Conservation (phyloP, 2,113 vertebrate genomes). For the Channa argus region DNA sequence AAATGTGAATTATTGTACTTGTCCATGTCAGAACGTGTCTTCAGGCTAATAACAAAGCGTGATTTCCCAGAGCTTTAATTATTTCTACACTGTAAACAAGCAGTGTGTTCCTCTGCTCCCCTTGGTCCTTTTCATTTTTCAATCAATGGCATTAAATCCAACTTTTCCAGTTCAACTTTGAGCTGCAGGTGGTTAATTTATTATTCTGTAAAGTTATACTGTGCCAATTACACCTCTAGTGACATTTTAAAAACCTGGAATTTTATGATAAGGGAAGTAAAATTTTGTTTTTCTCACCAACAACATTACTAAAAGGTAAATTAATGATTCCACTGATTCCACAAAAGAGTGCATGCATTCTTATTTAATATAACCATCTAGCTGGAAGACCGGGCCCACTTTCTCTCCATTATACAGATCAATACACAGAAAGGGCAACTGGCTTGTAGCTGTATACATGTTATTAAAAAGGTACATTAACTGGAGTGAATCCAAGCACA, state of each 20-base stretch:
- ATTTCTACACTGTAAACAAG: conserved; percentile 5
- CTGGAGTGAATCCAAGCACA: conserved; percentile 28
- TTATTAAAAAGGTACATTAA: conserved; percentile 16
- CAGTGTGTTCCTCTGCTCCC: neutral
- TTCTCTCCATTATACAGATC: conserved; percentile 28
- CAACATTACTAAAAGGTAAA: no score
- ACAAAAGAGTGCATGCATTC: conserved; percentile 26
- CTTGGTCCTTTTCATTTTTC: neutral
- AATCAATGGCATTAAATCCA: conserved; percentile 20
- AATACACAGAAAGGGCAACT: conserved; percentile 1
- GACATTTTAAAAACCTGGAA: conserved; percentile 34
- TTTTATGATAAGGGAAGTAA: conserved; percentile 17
- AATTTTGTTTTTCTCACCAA: no score
- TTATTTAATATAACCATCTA: conserved; percentile 16
- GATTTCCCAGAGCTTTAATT: conserved; percentile 21
- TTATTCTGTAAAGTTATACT: conserved; percentile 14
- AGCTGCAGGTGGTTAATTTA: conserved; percentile 11
- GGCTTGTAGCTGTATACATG: neutral
- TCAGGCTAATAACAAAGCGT: conserved; percentile 16
- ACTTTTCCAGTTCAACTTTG: conserved; percentile 14
- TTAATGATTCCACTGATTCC: neutral
- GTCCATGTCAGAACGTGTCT: conserved; percentile 19
- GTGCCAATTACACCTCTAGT: conserved; percentile 32
- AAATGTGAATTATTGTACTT: neutral
- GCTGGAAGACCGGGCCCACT: neutral